A percentile compares a stretch with the other conserved stretches of the same genome.
phyloP scores from a whole-genome alignment of 2,888 invertebrate genomes.

The Miltochrista miniata region DNA sequence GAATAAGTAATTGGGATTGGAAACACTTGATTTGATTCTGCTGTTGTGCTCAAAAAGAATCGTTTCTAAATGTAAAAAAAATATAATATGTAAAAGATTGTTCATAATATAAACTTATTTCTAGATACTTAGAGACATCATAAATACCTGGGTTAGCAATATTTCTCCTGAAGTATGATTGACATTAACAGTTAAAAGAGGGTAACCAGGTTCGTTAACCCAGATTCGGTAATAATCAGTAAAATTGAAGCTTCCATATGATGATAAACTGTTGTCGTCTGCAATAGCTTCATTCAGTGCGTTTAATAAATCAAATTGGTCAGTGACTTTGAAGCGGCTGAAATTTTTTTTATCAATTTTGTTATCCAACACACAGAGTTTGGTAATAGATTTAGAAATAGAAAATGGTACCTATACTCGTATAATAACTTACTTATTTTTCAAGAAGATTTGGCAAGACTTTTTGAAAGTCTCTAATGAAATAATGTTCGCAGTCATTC shows the following conservation, averaged over 20 bases:
- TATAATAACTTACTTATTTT: constrained; percentile 69
- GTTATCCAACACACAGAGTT: too few species aligned
- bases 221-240: constrained; percentile 83
- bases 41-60: constrained; percentile 75
- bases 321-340: constrained; percentile 69
- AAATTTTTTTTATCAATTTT: too few species aligned
- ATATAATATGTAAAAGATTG: too few species aligned
- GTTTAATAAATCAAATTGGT: constrained; percentile 75
- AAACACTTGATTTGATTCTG: constrained; percentile 51
- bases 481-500: constrained; percentile 70
- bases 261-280: constrained; percentile 53
- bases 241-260: constrained; percentile 62
- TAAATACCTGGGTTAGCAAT: constrained; percentile 62
- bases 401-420: background rate
- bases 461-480: constrained; percentile 58
- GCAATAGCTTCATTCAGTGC: constrained; percentile 68
- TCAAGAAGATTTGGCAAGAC: constrained; percentile 64
- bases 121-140: too few species aligned
- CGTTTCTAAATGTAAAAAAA: constrained; percentile 69
- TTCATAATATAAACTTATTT: too few species aligned
- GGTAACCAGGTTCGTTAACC: constrained; percentile 85
- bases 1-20: constrained; percentile 75
- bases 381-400: too few species aligned
- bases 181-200: constrained; percentile 78
- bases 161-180: constrained; percentile 62